phyloP scores from a whole-genome alignment of 2,113 vertebrate species.

The Heliornis fulica region DNA sequence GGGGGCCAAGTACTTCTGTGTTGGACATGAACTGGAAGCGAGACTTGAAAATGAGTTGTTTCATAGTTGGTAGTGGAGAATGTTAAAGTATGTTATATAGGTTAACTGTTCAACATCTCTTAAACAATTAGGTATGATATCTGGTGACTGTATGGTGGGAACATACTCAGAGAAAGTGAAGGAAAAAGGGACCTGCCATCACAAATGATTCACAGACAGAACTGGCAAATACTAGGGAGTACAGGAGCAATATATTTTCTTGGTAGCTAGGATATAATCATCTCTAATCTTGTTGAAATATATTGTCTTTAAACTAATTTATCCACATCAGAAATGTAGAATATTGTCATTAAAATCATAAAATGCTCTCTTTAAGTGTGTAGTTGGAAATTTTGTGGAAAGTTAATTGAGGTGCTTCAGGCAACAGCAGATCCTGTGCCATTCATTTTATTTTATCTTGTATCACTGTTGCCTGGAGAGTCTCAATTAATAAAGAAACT shows the following conservation, averaged over 20 bases:
- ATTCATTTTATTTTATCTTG: constrained; percentile 66
- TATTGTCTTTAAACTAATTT: constrained; percentile 54
- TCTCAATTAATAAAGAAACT: constrained; percentile 60
- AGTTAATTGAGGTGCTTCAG: constrained; percentile 70
- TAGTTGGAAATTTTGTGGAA: constrained; percentile 57
- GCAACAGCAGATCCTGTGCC: constrained; percentile 7
- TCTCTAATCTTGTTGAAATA: constrained; percentile 36
- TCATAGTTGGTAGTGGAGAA: neutral
- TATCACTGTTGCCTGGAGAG: constrained; percentile 32
- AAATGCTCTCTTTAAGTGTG: constrained; percentile 58
- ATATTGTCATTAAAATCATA: constrained; percentile 59
- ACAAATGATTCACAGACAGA: neutral
- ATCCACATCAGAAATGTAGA: constrained; percentile 45
- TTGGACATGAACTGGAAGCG: neutral
- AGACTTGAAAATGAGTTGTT: neutral
- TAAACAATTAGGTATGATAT: neutral
- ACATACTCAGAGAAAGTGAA: neutral
- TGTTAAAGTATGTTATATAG: neutral
- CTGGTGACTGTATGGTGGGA: neutral
- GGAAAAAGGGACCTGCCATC: neutral
- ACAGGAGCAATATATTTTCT: neutral
- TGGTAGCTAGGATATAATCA: neutral
- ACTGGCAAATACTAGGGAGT: neutral
- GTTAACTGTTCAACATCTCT: neutral
- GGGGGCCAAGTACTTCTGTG: neutral